A percentile compares a stretch with the other conserved stretches of the same genome.
Conservation (phyloP, 2,888 invertebrate genomes). For the Carcina quercana region DNA sequence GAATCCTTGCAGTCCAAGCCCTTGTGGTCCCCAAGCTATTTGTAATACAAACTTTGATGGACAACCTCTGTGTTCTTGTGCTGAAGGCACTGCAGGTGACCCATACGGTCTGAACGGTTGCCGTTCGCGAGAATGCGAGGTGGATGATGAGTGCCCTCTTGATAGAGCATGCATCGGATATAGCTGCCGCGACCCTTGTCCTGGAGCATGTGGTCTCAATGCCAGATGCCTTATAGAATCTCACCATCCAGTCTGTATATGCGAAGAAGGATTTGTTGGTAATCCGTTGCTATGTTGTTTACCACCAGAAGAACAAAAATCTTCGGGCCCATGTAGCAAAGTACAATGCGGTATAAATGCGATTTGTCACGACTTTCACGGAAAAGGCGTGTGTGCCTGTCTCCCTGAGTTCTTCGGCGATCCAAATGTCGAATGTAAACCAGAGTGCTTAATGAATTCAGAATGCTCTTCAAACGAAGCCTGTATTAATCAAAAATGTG, state of each 20-base stretch:
- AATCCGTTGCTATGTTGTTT: constrained; percentile 86
- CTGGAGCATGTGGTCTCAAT: constrained; percentile 85
- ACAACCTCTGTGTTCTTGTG: constrained; percentile 82
- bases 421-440: constrained; percentile 83
- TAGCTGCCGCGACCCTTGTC: constrained; percentile 87
- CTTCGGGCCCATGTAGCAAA: constrained; percentile 80
- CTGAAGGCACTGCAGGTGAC: constrained; percentile 84
- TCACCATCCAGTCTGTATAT: constrained; percentile 87
- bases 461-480: constrained; percentile 84
- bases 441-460: constrained; percentile 88
- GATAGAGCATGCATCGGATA: constrained; percentile 86
- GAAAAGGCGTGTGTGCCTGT: constrained; percentile 85
- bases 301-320: constrained; percentile 68
- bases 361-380: constrained; percentile 80
- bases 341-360: constrained; percentile 87
- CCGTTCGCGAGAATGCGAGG: constrained; percentile 85
- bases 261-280: constrained; percentile 81
- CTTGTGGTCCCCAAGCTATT: constrained; percentile 85
- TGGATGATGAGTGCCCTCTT: constrained; percentile 84
- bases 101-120: constrained; percentile 83
- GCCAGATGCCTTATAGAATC: constrained; percentile 83
- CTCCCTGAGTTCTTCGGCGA: constrained; percentile 84
- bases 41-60: constrained; percentile 81
- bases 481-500: constrained; percentile 84
- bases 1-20: constrained; percentile 84